Base-by-base conservation (phyloP, 2,797 vertebrate species). In the Okamejei kenojei region DNA sequence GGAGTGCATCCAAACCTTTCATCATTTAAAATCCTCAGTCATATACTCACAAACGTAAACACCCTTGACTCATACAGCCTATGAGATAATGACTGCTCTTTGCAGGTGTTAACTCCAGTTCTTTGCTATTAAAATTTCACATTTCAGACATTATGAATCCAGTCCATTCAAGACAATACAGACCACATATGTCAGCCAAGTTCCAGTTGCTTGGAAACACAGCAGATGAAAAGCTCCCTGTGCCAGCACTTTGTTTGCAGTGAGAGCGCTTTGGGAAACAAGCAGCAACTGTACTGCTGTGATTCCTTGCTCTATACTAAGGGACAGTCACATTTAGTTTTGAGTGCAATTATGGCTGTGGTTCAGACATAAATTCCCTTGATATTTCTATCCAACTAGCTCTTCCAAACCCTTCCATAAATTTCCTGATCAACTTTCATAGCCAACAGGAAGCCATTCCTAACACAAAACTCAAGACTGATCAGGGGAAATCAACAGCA, bases 191-290 rank as follows among this genome's bases (percentile, higher is more conserved):
- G 84, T n/a, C 61, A 88, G 84, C 32, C 63, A 26, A 88, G 61
- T 35, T n/a, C 19, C 84, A 35, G 84, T 88, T 88, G 84, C 84
- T 63, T 88, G 61, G 84, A 65, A 88, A 88, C 61, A 88, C 84
- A 88, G n/a, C 61, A 88, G 29, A 88, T 65, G 61, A 88, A 65
- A 88, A 88, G 84, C 61, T 68, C 32, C 19, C 84, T 88, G 29
- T 3, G 84, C 61, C 84, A 68, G 32, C n/a, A 29, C 84, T 88
- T 65, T 88, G 65, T 88, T 88, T 68, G 68, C n/a, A 88, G 15
- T 88, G 61, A 1, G n/a, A 88, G 61, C n/a, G 63, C 84, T 65
- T n/a, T 65, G 7, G 61, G n/a, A 21, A 88, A 19, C 29, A 65
- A 88, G 84, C 61, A 88, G 61, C 82, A 68, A 63, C 61, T 19